Evolutionary conservation across 2,113 vertebrate species (phyloP).

Genomic region (Gasterosteus nipponicus): DNA sequence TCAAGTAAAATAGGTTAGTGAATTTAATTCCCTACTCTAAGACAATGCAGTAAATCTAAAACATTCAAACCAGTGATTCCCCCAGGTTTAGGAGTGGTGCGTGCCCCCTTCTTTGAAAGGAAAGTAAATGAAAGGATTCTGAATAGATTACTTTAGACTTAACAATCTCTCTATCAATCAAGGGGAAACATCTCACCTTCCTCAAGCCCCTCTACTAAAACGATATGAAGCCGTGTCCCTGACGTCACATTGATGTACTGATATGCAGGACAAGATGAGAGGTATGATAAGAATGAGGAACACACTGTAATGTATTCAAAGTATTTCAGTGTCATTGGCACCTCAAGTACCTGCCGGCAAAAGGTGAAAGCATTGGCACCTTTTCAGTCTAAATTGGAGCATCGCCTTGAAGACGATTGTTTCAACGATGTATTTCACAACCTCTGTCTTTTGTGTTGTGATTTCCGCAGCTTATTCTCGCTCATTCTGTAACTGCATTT

Average conservation of each 20-base stretch:
- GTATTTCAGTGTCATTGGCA: constrained; percentile 44
- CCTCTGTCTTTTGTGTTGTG: not conserved
- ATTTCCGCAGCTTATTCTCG: not conserved
- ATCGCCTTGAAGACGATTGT: constrained; percentile 24
- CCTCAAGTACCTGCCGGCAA: constrained; percentile 19
- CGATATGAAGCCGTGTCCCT: not conserved
- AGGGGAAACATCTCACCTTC: constrained; percentile 9
- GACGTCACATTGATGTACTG: not conserved
- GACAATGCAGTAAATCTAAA: not conserved
- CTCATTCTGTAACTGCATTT: not conserved
- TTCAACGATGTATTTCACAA: not conserved
- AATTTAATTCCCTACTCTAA: not conserved
- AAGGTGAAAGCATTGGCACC: constrained; percentile 29
- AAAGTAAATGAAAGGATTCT: not conserved
- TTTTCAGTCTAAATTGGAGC: constrained; percentile 41
- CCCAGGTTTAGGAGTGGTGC: no score
- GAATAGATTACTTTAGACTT: not conserved
- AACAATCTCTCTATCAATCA: not conserved
- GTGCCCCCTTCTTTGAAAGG: not conserved
- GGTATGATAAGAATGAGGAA: constrained; percentile 5
- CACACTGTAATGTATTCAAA: constrained; percentile 49
- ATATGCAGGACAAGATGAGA: constrained; percentile 11
- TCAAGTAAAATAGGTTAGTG: not conserved
- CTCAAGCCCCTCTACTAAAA: constrained; percentile 1
- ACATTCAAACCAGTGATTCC: not conserved